These are phyloP conservation scores for Aurelia aurita DNA, from an alignment of 30 jellyfish, hydroid and myxozoan genomes.

Conservation along the genomic window DNA sequence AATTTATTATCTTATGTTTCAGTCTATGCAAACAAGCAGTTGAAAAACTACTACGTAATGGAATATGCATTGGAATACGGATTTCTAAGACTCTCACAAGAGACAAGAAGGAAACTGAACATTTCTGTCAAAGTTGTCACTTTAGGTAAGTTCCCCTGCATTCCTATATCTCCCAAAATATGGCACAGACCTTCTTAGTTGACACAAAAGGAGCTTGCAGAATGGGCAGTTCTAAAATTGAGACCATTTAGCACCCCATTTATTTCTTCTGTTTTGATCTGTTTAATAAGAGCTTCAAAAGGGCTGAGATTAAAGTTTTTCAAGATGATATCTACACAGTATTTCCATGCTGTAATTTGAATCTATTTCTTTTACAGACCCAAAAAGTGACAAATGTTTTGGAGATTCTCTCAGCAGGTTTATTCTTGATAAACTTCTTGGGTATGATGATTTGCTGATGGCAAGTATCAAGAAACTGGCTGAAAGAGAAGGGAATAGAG, in stretches of 20 bases:
- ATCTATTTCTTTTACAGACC: constrained; percentile 61
- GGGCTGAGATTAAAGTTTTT: neutral
- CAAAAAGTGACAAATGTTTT: constrained; percentile 86
- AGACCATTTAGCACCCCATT: too few species aligned
- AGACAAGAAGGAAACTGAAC: constrained; percentile 74
- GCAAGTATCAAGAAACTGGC: constrained; percentile 91
- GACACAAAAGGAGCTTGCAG: too few species aligned
- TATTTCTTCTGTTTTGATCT: too few species aligned
- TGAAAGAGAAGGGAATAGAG: constrained; percentile 85
- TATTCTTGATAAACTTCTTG: constrained; percentile 83
- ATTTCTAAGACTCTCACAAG: constrained; percentile 80
- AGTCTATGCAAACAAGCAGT: constrained; percentile 47
- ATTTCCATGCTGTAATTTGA: neutral
- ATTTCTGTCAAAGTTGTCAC: constrained; percentile 81
- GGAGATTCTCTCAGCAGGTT: constrained; percentile 88
- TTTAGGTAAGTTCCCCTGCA: constrained; percentile 54
- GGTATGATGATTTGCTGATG: constrained; percentile 95
- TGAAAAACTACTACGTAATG: constrained; percentile 62
- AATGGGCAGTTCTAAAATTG: too few species aligned
- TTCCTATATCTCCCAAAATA: neutral
- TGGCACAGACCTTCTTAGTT: too few species aligned
- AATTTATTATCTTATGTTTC: neutral
- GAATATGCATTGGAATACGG: constrained; percentile 92
- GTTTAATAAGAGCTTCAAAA: too few species aligned
- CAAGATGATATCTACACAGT: neutral